phyloP scores from a whole-genome alignment of 2,113 vertebrate species.

The Scophthalmus maximus region DNA sequence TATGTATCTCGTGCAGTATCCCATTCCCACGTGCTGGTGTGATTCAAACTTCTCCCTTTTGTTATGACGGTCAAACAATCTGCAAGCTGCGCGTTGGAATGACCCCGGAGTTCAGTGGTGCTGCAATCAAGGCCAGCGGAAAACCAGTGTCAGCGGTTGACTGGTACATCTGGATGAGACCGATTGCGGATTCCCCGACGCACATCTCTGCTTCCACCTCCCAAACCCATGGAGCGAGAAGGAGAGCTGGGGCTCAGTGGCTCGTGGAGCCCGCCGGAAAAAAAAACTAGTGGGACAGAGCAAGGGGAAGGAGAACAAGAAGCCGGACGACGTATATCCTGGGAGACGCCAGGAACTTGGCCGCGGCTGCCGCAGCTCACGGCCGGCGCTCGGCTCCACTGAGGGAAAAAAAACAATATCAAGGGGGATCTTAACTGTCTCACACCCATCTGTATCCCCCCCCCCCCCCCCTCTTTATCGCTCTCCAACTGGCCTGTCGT shows the following conservation, averaged over 20 bases:
- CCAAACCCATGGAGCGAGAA: constrained; percentile 12
- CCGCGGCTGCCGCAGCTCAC: constrained; percentile 58
- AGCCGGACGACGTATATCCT: constrained; percentile 30
- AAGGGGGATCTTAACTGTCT: constrained; percentile 23
- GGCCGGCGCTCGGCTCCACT: constrained; percentile 32
- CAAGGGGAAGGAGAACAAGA: constrained; percentile 32
- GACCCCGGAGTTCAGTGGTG: constrained; percentile 5
- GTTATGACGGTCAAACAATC: constrained; percentile 24
- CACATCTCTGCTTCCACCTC: constrained; percentile 29
- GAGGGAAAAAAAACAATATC: constrained; percentile 54
- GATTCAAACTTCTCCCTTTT: constrained; percentile 45
- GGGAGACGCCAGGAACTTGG: constrained; percentile 78
- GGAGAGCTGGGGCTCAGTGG: not conserved
- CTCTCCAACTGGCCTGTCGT: constrained; percentile 11
- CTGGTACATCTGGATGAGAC: constrained; percentile 23
- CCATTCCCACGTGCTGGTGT: constrained; percentile 26
- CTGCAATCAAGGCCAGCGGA: constrained; percentile 43
- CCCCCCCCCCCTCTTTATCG: not conserved
- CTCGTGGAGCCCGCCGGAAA: constrained; percentile 19
- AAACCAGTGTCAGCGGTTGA: constrained; percentile 39
- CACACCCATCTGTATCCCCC: constrained; percentile 46
- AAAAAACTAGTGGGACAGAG: constrained; percentile 12
- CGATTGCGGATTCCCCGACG: not conserved
- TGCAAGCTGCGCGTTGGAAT: too few species aligned
- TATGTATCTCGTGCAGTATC: constrained; percentile 36